These are phyloP conservation scores for Platysteira castanea DNA, from an alignment of 2,113 vertebrate genomes.

Conservation along the genomic window DNA sequence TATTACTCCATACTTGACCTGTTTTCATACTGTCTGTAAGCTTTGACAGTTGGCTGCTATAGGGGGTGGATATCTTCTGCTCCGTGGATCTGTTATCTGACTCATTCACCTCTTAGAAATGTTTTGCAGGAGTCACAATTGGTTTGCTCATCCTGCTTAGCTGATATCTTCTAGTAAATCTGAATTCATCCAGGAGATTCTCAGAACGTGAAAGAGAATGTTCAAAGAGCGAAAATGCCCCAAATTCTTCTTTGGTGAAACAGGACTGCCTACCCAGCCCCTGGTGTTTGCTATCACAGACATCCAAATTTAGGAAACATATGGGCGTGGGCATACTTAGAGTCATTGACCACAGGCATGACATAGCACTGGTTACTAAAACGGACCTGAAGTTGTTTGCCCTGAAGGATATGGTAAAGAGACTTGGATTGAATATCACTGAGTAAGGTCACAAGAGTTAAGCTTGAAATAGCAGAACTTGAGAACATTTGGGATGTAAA, in stretches of 20 bases:
- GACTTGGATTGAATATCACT: constrained; percentile 33
- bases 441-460: constrained; percentile 50
- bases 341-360: constrained; percentile 43
- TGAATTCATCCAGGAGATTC: background rate
- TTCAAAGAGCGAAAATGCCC: background rate
- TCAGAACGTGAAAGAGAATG: background rate
- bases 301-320: constrained; percentile 21
- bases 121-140: background rate
- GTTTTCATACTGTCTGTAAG: background rate
- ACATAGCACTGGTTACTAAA: constrained; percentile 58
- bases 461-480: constrained; percentile 60
- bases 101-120: background rate
- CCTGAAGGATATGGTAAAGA: constrained; percentile 27
- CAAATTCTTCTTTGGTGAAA: background rate
- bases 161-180: background rate
- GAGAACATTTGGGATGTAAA: constrained; percentile 42
- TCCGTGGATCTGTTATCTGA: background rate
- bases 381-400: constrained; percentile 29
- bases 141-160: background rate
- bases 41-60: background rate
- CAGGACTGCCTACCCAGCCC: background rate
- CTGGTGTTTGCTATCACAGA: constrained; percentile 5
- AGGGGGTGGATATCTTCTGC: background rate
- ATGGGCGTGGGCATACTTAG: constrained; percentile 37
- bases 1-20: background rate